Conservation (phyloP, 1,140 invertebrate species). For the Listronotus oregonensis region DNA sequence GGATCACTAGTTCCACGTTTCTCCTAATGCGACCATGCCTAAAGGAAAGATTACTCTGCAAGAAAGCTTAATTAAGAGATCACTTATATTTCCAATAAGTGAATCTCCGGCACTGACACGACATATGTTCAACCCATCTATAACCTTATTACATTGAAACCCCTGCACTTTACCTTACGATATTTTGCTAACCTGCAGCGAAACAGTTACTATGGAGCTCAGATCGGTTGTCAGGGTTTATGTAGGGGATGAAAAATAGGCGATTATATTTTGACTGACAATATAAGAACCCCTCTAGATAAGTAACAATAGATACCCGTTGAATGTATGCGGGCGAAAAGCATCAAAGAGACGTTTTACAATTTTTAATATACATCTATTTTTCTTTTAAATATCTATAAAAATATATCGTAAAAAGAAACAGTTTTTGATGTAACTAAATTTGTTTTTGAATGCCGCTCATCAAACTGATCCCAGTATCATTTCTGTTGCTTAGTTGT, state of each 20-base stretch:
- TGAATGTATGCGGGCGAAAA: conserved; percentile 3
- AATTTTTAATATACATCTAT: background rate
- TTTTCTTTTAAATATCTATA: too few species aligned
- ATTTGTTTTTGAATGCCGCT: too few species aligned
- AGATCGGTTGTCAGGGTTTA: conserved; percentile 33
- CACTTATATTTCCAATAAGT: too few species aligned
- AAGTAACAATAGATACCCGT: conserved; percentile 31
- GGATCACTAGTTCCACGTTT: too few species aligned
- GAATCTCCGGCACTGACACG: conserved; percentile 15
- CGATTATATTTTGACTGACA: conserved; percentile 39
- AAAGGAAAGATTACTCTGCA: too few species aligned
- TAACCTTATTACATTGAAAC: conserved; percentile 30
- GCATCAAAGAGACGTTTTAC: conserved; percentile 11
- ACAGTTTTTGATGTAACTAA: too few species aligned
- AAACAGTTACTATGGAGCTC: conserved; percentile 28
- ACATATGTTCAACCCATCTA: conserved; percentile 13
- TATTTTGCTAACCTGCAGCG: conserved; percentile 27
- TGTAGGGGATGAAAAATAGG: conserved; percentile 37
- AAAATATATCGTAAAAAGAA: too few species aligned
- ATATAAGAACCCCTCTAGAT: conserved; percentile 37
- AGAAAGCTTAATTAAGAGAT: too few species aligned
- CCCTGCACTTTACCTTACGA: conserved; percentile 31
- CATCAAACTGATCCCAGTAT: too few species aligned
- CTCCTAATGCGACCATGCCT: too few species aligned
- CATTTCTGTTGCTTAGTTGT: too few species aligned